These are phyloP conservation scores for Mormyrus hasselquistii DNA, from an alignment of 2,797 vertebrate species.

Conservation along the genomic window DNA sequence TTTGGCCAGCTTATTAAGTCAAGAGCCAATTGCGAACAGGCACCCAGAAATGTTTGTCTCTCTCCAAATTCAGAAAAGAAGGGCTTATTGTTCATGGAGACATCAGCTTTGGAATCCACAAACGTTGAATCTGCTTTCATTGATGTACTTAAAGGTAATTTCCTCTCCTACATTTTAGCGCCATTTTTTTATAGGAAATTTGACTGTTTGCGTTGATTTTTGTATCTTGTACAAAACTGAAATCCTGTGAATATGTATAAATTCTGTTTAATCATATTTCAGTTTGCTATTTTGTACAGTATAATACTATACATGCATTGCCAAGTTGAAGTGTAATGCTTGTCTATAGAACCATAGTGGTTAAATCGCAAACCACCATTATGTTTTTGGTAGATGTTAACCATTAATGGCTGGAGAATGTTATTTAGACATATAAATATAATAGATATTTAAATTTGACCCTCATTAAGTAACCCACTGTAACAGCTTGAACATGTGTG, in stretches of 20 bases:
- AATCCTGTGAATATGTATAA: background rate
- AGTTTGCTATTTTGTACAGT: background rate
- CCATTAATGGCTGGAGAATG: background rate
- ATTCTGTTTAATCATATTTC: background rate
- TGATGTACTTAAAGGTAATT: conserved; percentile 58
- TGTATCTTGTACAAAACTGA: background rate
- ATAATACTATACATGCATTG: background rate
- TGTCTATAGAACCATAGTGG: background rate
- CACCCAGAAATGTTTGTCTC: background rate
- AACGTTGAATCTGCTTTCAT: conserved; percentile 68
- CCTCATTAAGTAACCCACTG: background rate
- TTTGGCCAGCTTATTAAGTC: background rate
- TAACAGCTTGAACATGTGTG: background rate
- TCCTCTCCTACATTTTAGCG: background rate
- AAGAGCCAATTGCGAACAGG: background rate
- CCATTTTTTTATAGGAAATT: background rate
- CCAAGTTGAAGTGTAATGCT: background rate
- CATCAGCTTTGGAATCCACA: conserved; percentile 63
- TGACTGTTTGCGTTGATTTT: background rate
- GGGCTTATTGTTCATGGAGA: conserved; percentile 64
- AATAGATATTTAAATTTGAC: background rate
- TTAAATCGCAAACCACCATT: conserved; percentile 4
- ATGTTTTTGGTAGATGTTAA: background rate
- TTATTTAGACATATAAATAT: background rate
- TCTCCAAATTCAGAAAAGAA: conserved; percentile 51